These are phyloP conservation scores for Aphis gossypii DNA, from an alignment of 1,140 invertebrate species.

Conservation along the genomic window DNA sequence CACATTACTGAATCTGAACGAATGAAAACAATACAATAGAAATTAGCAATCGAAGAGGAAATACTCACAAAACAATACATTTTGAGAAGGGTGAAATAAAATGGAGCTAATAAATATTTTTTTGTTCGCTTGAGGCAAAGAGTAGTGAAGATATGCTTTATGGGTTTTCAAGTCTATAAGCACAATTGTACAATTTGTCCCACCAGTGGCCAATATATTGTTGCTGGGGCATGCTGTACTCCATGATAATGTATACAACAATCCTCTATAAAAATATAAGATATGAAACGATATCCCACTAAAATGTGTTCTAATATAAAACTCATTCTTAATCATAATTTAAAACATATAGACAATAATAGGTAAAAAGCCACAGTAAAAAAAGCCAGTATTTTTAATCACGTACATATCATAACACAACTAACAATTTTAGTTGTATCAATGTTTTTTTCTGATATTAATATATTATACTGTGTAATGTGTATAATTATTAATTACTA, in stretches of 20 bases:
- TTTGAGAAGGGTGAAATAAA: conserved; percentile 65
- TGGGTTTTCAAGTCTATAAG: conserved; percentile 62
- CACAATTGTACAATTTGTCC: conserved; percentile 63
- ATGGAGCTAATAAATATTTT: conserved; percentile 64
- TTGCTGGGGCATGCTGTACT: conserved; percentile 63
- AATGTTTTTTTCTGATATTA: neutral
- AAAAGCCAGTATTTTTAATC: too few species aligned
- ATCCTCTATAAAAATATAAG: conserved; percentile 62
- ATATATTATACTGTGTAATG: neutral
- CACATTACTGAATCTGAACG: neutral
- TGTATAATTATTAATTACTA: neutral
- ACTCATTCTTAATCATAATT: neutral
- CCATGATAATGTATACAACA: conserved; percentile 67
- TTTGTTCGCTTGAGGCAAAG: neutral
- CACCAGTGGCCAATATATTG: conserved; percentile 66
- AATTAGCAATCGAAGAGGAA: neutral
- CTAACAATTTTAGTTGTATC: too few species aligned
- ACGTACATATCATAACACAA: too few species aligned
- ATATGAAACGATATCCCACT: conserved; percentile 59
- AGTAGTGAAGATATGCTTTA: conserved; percentile 40
- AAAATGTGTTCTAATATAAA: neutral
- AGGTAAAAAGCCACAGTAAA: too few species aligned
- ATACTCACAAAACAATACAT: conserved; percentile 66
- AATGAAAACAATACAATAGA: neutral
- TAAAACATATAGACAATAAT: neutral